These are phyloP conservation scores for Trichoplusia ni DNA, from an alignment of 1,140 invertebrate genomes.

Conservation along the genomic window DNA sequence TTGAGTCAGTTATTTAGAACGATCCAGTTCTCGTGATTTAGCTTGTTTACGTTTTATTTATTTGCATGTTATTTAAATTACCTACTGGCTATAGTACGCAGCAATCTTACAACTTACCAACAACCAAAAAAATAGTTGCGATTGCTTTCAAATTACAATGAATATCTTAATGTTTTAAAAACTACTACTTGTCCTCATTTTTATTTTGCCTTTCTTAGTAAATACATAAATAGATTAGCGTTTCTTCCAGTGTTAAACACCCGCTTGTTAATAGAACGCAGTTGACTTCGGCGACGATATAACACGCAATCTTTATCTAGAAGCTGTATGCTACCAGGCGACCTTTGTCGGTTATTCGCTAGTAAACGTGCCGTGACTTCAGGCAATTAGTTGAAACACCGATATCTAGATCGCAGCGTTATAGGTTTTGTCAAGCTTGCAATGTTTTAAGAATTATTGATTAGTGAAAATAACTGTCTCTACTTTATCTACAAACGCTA, in stretches of 20 bases:
- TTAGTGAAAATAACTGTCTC: slow-evolving; percentile 27
- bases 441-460: slow-evolving; percentile 20
- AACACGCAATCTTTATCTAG: slow-evolving; percentile 43
- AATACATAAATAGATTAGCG: neutral
- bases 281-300: slow-evolving; percentile 32
- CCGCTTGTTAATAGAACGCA: slow-evolving; percentile 13
- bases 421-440: slow-evolving; percentile 21
- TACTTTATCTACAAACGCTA: too few species aligned
- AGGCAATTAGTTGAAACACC: slow-evolving; percentile 45
- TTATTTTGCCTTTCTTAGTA: too few species aligned
- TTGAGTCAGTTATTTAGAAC: neutral
- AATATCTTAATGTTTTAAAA: too few species aligned
- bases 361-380: slow-evolving; percentile 53
- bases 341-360: slow-evolving; percentile 54
- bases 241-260: neutral
- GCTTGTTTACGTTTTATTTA: too few species aligned
- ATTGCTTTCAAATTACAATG: too few species aligned
- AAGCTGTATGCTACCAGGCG: slow-evolving; percentile 43
- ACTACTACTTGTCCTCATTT: too few species aligned
- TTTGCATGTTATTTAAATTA: too few species aligned
- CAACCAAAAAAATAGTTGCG: too few species aligned
- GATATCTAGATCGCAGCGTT: slow-evolving; percentile 48
- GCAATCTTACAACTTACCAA: too few species aligned
- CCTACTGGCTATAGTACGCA: too few species aligned
- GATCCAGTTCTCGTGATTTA: too few species aligned